Evolutionary conservation across 2,113 vertebrate species (phyloP).

Genomic region (Hippopotamus amphibius): DNA sequence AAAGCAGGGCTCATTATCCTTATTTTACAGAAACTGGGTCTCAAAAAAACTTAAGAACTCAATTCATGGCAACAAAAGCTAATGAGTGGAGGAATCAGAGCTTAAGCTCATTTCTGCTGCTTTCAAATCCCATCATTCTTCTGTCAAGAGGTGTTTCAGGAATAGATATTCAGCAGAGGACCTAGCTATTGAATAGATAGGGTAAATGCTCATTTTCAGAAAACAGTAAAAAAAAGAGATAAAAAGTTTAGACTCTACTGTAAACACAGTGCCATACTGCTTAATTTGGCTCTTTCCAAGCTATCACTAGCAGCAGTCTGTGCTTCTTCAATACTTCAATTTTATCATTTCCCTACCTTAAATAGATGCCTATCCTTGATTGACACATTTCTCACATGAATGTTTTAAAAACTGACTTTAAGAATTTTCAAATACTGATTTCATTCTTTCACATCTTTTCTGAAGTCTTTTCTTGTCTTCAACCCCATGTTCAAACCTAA

Average conservation of each 20-base stretch:
- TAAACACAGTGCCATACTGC: background rate
- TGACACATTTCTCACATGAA: constrained; percentile 69
- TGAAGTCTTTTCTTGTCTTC: constrained; percentile 63
- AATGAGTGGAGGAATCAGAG: background rate
- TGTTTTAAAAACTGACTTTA: constrained; percentile 57
- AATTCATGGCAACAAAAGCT: background rate
- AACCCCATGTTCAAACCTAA: background rate
- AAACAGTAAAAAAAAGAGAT: background rate
- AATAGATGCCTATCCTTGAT: constrained; percentile 53
- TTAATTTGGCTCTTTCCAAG: background rate
- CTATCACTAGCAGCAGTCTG: background rate
- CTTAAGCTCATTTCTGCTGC: background rate
- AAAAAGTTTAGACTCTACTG: background rate
- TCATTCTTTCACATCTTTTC: constrained; percentile 62
- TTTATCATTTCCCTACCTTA: constrained; percentile 10
- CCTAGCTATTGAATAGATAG: background rate
- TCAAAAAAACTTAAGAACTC: background rate
- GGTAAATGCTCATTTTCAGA: background rate
- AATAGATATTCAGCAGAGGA: background rate
- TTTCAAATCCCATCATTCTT: background rate
- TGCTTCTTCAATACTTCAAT: background rate
- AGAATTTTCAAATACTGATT: constrained; percentile 74
- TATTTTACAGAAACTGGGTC: background rate
- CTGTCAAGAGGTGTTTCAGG: background rate
- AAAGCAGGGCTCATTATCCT: background rate